A percentile compares a stretch with the other conserved stretches of the same genome.
Conservation (phyloP, 2,888 invertebrate species). For the Autographa pulchrina region DNA sequence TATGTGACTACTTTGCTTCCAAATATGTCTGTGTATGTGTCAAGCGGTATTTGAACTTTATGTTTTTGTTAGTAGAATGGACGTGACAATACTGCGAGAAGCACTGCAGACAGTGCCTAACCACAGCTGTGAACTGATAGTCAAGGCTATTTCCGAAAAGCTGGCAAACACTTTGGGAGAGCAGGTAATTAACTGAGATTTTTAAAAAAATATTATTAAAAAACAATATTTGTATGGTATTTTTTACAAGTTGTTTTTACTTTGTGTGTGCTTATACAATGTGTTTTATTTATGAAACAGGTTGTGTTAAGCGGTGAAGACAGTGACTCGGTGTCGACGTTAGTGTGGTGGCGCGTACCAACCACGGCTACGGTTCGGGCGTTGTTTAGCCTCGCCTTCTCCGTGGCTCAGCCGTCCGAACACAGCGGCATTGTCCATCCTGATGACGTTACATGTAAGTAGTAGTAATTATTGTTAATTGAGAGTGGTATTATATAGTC, state of each 20-base stretch:
- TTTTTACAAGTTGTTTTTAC: too few relatives aligned
- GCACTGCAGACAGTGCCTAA: conserved; percentile 95
- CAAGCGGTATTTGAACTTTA: conserved; percentile 21
- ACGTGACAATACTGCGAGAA: conserved; percentile 92
- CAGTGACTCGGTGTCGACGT: conserved; percentile 78
- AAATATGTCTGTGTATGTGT: too few relatives aligned
- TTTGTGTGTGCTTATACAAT: not conserved
- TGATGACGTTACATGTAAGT: conserved; percentile 90
- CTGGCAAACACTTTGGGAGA: conserved; percentile 95
- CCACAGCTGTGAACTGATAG: conserved; percentile 94
- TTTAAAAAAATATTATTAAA: not conserved
- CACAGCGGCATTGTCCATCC: conserved; percentile 88
- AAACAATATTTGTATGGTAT: too few relatives aligned
- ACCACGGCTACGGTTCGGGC: conserved; percentile 83
- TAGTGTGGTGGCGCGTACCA: conserved; percentile 85
- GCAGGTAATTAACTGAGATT: conserved; percentile 85
- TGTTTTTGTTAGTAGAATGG: conserved; percentile 77
- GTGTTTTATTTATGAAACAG: conserved; percentile 60
- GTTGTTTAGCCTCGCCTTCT: conserved; percentile 80
- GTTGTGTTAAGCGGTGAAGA: conserved; percentile 81
- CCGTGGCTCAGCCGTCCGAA: conserved; percentile 79
- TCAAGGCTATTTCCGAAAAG: conserved; percentile 95
- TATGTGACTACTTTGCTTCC: too few relatives aligned
- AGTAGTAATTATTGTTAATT: not conserved
- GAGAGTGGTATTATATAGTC: too few relatives aligned